phyloP scores from a whole-genome alignment of 1,140 invertebrate genomes.

The Pteromalus puparum region DNA sequence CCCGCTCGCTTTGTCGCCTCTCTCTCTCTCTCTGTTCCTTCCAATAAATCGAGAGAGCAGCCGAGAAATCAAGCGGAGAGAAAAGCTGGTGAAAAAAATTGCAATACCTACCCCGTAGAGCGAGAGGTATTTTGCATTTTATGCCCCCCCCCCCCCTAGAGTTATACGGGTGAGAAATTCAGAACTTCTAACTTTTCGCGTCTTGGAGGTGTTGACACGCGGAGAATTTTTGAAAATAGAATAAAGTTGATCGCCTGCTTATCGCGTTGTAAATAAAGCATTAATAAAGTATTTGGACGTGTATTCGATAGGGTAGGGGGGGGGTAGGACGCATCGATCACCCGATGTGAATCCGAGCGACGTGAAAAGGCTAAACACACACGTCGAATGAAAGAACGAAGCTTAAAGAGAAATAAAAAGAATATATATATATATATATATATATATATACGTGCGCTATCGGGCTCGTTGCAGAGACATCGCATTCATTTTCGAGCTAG shows the following conservation, averaged over 20 bases:
- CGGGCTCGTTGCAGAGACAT: background rate
- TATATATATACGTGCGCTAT: background rate
- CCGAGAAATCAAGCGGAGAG: background rate
- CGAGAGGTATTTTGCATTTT: conserved; percentile 22
- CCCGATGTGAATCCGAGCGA: conserved; percentile 11
- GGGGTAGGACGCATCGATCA: conserved; percentile 24
- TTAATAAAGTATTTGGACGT: conserved; percentile 44
- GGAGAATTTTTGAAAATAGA: background rate
- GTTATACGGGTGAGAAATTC: background rate
- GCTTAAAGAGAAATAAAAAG: background rate
- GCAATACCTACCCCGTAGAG: conserved; percentile 1
- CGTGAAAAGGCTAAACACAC: conserved; percentile 9
- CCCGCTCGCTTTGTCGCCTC: conserved; percentile 23
- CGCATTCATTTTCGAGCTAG: conserved; percentile 24
- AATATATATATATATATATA: no score
- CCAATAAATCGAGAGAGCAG: conserved; percentile 34
- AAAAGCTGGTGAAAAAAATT: conserved; percentile 5
- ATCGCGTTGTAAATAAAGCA: conserved; percentile 32
- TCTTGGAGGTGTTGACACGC: background rate
- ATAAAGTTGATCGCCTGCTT: no score
- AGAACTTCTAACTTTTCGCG: background rate
- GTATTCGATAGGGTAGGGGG: background rate
- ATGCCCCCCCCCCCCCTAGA: background rate
- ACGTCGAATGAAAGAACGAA: background rate
- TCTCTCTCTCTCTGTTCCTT: background rate